Base-by-base conservation (phyloP, 2,113 vertebrate genomes). In the Saguinus imperator region DNA sequence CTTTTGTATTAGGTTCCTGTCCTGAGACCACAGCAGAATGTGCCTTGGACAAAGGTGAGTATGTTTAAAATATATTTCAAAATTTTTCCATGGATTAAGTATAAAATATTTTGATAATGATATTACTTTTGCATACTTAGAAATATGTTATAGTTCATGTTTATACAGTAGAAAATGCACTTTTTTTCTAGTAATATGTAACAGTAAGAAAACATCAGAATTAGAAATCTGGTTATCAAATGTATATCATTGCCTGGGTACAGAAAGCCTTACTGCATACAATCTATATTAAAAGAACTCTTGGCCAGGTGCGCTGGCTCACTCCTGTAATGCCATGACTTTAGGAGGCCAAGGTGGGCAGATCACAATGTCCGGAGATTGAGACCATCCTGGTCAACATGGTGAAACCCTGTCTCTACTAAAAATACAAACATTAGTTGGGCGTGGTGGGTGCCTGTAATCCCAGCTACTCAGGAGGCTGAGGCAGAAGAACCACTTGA, bases 11-110 rank as follows among this genome's bases (percentile, higher is more conserved):
- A 99, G 99, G 98, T 99, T 99, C 99, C 99, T 99, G 94, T 99
- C 99, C 99, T 99, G 99, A 99, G 99, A 99, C 98, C 96, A 98
- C 98, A 99, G 98, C 98, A 99, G 98, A 98, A 99, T 99, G 99
- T 99, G 98, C 99, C 98, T 99, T 98, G 98, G 97, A 98, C 98
- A 98, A 99, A 99, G 99, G 99, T 99, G 99, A 98, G 99, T 93
- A 17, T 7, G 4, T 96, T 96, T 45, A 85, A 45, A 70, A 70
- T 61, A 45, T 86, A 35, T 43, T 48, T 89, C 12, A 81, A 27
- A 68, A 75, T 81, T 91, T 66, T 5, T 79, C 13, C 45, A 13
- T 58, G 7, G n/a, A 40, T 61, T 25, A 91, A 87, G 0, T 73
- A 3, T 50, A 68, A 52, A 27, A 48, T 37, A 0, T 57, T 75